A percentile compares a stretch with the other conserved stretches of the same genome.
phyloP scores from a whole-genome alignment of 2,888 invertebrate species.

The Acholoe squamosa region DNA sequence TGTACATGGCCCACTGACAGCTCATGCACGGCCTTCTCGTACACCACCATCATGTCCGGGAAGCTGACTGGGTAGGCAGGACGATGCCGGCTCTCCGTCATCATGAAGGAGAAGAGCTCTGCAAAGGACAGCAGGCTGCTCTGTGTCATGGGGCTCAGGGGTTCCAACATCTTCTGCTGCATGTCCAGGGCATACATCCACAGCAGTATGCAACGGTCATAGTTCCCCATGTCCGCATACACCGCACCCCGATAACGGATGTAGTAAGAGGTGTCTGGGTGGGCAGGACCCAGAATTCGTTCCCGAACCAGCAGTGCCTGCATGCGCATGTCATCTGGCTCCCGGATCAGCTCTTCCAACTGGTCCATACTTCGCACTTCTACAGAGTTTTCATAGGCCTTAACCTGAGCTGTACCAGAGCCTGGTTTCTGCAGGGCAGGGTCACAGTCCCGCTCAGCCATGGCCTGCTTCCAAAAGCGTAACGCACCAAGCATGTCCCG shows the following conservation, averaged over 20 bases:
- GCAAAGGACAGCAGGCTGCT: slow-evolving; percentile 96
- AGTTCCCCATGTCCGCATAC: slow-evolving; percentile 95
- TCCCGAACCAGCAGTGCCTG: slow-evolving; percentile 93
- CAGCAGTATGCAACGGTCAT: slow-evolving; percentile 93
- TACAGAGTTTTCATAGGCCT: slow-evolving; percentile 93
- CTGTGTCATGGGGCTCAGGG: slow-evolving; percentile 96
- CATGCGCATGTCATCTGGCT: slow-evolving; percentile 98
- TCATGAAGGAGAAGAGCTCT: slow-evolving; percentile 93
- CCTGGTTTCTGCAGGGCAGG: slow-evolving; percentile 88
- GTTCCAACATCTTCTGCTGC: slow-evolving; percentile 96
- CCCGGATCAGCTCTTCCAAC: slow-evolving; percentile 92
- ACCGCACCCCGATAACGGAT: slow-evolving; percentile 96
- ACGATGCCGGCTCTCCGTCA: slow-evolving; percentile 88
- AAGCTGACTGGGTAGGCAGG: slow-evolving; percentile 89
- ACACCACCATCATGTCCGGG: slow-evolving; percentile 91
- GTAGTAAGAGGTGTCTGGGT: slow-evolving; percentile 98
- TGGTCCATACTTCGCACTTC: slow-evolving; percentile 92
- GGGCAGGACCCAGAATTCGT: slow-evolving; percentile 94
- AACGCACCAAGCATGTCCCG: slow-evolving; percentile 94
- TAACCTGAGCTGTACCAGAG: slow-evolving; percentile 87
- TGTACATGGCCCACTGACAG: slow-evolving; percentile 84
- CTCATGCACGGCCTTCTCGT: slow-evolving; percentile 89
- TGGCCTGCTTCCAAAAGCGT: slow-evolving; percentile 94
- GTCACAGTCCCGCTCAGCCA: slow-evolving; percentile 87
- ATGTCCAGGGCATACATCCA: slow-evolving; percentile 99